A percentile compares a stretch with the other conserved stretches of the same genome.
Evolutionary conservation across 2,888 invertebrate genomes (phyloP).

Genomic region (Cinara cedri): DNA sequence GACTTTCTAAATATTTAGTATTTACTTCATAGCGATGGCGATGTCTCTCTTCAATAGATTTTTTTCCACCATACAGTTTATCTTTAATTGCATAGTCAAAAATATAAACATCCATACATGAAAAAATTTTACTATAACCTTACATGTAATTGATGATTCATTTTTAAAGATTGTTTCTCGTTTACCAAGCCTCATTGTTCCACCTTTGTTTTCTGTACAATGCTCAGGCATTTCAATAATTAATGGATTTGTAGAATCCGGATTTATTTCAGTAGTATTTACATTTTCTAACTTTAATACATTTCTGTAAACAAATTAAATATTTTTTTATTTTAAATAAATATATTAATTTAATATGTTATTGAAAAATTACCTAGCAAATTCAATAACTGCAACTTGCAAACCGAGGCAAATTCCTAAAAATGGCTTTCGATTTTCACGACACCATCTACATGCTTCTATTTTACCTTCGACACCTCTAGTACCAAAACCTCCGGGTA

Average conservation of each 20-base stretch:
- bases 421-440: slow-evolving; percentile 87
- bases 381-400: slow-evolving; percentile 96
- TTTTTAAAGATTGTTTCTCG: slow-evolving; percentile 81
- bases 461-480: slow-evolving; percentile 97
- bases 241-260: slow-evolving; percentile 72
- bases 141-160: slow-evolving; percentile 68
- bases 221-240: slow-evolving; percentile 99
- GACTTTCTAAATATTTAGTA: slow-evolving; percentile 77
- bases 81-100: slow-evolving; percentile 64
- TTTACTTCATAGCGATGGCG: slow-evolving; percentile 98
- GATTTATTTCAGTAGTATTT: slow-evolving; percentile 77
- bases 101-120: neutral
- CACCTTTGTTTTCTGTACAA: slow-evolving; percentile 89
- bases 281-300: slow-evolving; percentile 59
- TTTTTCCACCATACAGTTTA: slow-evolving; percentile 78
- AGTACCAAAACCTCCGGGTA: slow-evolving; percentile 97
- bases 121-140: slow-evolving; percentile 61
- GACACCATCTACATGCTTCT: slow-evolving; percentile 89
- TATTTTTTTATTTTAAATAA: neutral
- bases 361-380: slow-evolving; percentile 66
- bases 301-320: slow-evolving; percentile 58
- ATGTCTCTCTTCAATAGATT: slow-evolving; percentile 89
- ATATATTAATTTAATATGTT: neutral
- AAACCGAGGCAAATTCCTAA: slow-evolving; percentile 97
- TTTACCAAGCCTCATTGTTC: slow-evolving; percentile 97